Evolutionary conservation across 2,113 vertebrate species (phyloP).

Genomic region (Chionodraco myersi): DNA sequence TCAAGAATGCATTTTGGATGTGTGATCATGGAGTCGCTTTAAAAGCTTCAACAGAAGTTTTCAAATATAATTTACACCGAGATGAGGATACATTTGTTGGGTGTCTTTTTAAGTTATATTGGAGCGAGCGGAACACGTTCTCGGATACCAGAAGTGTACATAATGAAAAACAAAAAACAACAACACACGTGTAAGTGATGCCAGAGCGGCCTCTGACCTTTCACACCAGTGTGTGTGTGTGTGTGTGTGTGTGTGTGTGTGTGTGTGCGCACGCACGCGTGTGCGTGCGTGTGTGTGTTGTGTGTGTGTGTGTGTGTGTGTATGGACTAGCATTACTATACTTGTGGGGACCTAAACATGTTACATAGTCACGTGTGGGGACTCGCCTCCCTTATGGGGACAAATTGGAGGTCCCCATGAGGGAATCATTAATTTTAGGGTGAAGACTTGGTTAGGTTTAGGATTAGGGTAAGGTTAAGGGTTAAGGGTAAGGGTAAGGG

Average conservation of each 20-base stretch:
- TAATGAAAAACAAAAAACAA: too few relatives aligned
- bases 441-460: too few relatives aligned
- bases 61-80: background rate
- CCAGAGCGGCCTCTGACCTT: slow-evolving; percentile 32
- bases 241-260: slow-evolving; percentile 5
- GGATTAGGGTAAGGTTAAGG: too few relatives aligned
- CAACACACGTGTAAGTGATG: background rate
- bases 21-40: background rate
- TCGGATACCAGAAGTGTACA: background rate
- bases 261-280: slow-evolving; percentile 6
- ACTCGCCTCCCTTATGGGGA: too few relatives aligned
- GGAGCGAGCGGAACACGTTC: background rate
- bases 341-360: too few relatives aligned
- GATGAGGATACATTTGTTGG: background rate
- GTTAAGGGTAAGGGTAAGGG: too few relatives aligned
- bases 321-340: background rate
- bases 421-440: too few relatives aligned
- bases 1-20: background rate
- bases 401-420: too few relatives aligned
- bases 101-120: background rate
- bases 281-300: slow-evolving; percentile 7
- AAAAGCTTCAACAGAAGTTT: background rate
- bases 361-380: too few relatives aligned
- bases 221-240: background rate
- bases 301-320: slow-evolving; percentile 5